phyloP scores from a whole-genome alignment of 2,113 vertebrate species.

The Podiceps cristatus region DNA sequence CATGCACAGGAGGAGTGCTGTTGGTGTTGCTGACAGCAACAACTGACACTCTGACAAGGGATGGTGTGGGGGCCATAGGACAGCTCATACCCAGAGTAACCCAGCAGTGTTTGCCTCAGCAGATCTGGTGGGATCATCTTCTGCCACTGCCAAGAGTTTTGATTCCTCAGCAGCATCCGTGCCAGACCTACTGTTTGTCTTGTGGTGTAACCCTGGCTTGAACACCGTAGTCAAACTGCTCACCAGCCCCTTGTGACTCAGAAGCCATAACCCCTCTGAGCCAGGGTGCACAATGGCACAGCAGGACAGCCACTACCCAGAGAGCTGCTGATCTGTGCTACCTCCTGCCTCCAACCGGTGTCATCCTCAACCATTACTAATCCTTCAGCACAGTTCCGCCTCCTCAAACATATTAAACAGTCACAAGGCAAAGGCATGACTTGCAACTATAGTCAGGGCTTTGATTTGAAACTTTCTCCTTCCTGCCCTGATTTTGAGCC shows the following conservation, averaged over 20 bases:
- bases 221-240: not conserved
- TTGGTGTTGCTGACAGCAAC: not conserved
- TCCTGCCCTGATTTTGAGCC: not conserved
- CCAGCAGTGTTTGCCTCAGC: not conserved
- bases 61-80: not conserved
- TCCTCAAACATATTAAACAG: not conserved
- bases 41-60: too few species aligned
- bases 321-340: not conserved
- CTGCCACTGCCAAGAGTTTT: not conserved
- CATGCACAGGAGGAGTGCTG: fast-evolving
- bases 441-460: not conserved
- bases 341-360: not conserved
- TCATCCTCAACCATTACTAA: not conserved
- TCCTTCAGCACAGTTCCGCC: not conserved
- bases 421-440: not conserved
- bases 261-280: not conserved
- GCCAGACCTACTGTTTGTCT: not conserved
- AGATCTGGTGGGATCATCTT: not conserved
- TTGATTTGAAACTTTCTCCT: not conserved
- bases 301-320: not conserved
- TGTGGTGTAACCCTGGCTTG: not conserved
- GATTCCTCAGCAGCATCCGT: not conserved
- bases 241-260: not conserved
- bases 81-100: not conserved
- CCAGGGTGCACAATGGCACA: not conserved